Conservation (phyloP, 2,113 vertebrate genomes). For the Notothenia coriiceps region DNA sequence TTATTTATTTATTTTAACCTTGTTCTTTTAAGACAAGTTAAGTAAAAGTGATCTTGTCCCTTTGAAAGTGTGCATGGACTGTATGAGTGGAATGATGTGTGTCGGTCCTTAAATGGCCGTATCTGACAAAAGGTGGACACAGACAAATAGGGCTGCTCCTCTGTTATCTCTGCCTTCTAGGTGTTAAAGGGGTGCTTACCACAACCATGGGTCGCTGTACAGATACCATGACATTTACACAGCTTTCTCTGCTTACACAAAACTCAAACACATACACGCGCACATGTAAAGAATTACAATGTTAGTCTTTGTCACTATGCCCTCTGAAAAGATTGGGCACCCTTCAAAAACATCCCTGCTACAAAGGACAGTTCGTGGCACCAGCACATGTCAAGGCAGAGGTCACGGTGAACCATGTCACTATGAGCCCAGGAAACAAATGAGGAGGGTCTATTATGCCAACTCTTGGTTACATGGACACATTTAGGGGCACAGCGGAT, state of each 20-base stretch:
- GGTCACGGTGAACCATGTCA: constrained; percentile 84
- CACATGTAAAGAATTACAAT: constrained; percentile 45
- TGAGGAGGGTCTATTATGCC: constrained; percentile 78
- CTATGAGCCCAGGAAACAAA: constrained; percentile 77
- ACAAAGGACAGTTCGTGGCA: constrained; percentile 70
- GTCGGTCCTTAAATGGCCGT: not conserved
- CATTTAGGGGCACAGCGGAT: constrained; percentile 49
- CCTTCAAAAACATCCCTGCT: constrained; percentile 61
- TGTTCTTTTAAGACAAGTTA: not conserved
- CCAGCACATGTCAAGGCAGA: constrained; percentile 67
- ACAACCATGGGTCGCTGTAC: constrained; percentile 33
- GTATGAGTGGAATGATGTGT: not conserved
- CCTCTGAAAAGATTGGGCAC: constrained; percentile 73
- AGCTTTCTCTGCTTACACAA: constrained; percentile 36
- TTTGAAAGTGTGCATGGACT: not conserved
- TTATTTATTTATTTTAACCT: not conserved
- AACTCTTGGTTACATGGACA: constrained; percentile 69
- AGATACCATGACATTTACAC: constrained; percentile 61
- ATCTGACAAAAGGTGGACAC: constrained; percentile 1
- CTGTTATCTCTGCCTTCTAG: constrained; percentile 35
- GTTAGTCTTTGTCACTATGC: constrained; percentile 74
- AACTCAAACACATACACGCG: constrained; percentile 3
- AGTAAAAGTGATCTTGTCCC: constrained; percentile 5
- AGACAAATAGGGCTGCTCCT: constrained; percentile 32
- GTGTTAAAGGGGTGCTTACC: constrained; percentile 27